Evolutionary conservation across 2,113 vertebrate genomes (phyloP).

Genomic region (Tragelaphus scriptus): DNA sequence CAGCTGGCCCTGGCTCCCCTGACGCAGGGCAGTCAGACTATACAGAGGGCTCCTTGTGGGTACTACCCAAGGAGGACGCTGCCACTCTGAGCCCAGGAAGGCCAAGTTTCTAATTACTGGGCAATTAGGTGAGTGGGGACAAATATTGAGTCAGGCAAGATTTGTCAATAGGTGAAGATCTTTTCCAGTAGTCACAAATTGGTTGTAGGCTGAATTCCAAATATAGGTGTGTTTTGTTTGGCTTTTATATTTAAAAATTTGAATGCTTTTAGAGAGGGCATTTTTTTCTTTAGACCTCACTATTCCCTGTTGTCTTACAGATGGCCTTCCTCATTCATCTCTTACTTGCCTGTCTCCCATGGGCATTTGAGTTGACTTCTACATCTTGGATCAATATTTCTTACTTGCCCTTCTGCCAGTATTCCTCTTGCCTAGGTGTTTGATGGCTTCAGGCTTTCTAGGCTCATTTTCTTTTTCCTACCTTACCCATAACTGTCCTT

Average conservation of each 20-base stretch:
- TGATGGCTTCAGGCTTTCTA: background rate
- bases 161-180: conserved; percentile 11
- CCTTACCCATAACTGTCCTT: background rate
- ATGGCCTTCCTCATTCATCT: background rate
- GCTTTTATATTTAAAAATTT: conserved; percentile 34
- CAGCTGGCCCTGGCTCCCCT: background rate
- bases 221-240: conserved; percentile 38
- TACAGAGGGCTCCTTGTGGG: background rate
- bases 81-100: background rate
- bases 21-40: background rate
- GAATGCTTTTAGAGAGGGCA: background rate
- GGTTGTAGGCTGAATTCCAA: background rate
- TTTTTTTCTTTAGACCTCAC: conserved; percentile 27
- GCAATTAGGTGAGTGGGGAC: background rate
- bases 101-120: background rate
- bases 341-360: background rate
- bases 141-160: conserved; percentile 1
- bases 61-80: background rate
- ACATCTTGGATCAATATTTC: background rate
- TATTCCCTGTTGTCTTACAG: background rate
- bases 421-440: background rate
- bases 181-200: conserved; percentile 24
- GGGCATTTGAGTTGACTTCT: background rate
- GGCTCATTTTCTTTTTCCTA: background rate
- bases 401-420: background rate